Percentiles rank a stretch among this genome's conserved stretches.
Evolutionary conservation across 2,113 vertebrate genomes (phyloP).

Genomic region (Rhagologus leucostigma): DNA sequence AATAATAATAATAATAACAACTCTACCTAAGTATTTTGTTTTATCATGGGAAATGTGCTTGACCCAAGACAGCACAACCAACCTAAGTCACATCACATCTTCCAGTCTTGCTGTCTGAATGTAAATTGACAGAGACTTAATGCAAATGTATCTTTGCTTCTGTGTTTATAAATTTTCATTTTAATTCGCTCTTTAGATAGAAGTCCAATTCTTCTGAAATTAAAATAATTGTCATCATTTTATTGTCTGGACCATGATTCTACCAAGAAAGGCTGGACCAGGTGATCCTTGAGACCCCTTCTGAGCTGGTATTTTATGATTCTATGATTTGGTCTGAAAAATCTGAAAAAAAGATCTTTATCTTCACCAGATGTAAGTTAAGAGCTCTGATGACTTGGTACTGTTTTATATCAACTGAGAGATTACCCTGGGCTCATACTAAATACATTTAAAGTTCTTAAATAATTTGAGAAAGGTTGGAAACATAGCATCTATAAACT

Average conservation of each 20-base stretch:
- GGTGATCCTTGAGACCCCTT: background rate
- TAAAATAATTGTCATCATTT: background rate
- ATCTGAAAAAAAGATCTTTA: background rate
- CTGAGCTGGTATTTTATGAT: background rate
- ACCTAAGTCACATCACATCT: background rate
- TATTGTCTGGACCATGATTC: background rate
- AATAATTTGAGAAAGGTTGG: background rate
- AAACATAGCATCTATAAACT: background rate
- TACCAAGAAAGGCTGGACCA: background rate
- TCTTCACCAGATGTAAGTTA: background rate
- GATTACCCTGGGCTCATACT: background rate
- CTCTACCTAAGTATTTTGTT: background rate
- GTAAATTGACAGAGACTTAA: background rate
- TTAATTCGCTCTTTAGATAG: conserved; percentile 2
- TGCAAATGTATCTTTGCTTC: background rate
- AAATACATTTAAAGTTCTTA: background rate
- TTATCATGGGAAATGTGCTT: background rate
- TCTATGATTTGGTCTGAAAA: background rate
- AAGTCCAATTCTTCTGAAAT: background rate
- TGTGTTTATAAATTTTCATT: conserved; percentile 20
- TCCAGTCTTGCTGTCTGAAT: background rate
- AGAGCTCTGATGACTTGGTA: background rate
- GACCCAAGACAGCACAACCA: background rate
- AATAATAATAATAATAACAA: background rate
- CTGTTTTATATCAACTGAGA: background rate